These are phyloP conservation scores for Ceratina australensis DNA, from an alignment of 1,140 invertebrate species.

Conservation along the genomic window DNA sequence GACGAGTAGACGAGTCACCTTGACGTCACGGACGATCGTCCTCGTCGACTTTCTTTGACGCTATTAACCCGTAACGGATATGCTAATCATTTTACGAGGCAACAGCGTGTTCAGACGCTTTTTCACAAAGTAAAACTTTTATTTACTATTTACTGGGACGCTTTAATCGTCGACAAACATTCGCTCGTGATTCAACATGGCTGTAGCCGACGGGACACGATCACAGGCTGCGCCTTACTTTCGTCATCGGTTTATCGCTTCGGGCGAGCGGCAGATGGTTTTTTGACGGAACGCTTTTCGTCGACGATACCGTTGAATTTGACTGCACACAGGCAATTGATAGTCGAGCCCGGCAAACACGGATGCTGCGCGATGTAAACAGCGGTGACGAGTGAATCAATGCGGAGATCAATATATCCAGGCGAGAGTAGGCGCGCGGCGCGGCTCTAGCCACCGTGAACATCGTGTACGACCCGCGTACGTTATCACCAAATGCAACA, in stretches of 20 bases:
- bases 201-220: no score
- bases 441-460: neutral
- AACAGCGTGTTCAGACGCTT: no score
- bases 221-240: no score
- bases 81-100: no score
- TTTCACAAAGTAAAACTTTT: no score
- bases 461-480: constrained; percentile 22
- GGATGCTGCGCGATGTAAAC: neutral
- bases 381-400: neutral
- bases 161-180: no score
- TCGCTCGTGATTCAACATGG: no score
- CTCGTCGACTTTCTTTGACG: no score
- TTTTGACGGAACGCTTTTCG: neutral
- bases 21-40: no score
- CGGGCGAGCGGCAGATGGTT: neutral
- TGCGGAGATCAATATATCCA: constrained; percentile 37
- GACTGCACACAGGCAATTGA: neutral
- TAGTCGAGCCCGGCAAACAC: neutral
- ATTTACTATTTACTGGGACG: no score
- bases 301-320: neutral
- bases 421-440: constrained; percentile 5
- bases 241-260: neutral
- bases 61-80: no score
- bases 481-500: constrained; percentile 49
- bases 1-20: no score